These are phyloP conservation scores for Melanotaenia trifasciata DNA, from an alignment of 2,797 vertebrate species.

Conservation along the genomic window DNA sequence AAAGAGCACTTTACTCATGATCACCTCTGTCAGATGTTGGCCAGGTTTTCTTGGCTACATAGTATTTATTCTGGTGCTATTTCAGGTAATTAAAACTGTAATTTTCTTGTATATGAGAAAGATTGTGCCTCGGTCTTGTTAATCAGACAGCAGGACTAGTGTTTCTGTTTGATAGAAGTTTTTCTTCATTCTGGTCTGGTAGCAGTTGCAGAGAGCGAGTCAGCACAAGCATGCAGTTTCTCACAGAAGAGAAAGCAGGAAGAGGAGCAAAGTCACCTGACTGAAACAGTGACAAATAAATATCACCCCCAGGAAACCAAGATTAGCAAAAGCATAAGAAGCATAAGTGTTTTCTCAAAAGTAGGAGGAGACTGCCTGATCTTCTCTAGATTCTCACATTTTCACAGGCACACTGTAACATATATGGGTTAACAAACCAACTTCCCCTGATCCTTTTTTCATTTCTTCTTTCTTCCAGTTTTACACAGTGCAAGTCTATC, in stretches of 20 bases:
- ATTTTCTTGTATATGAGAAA: slow-evolving; percentile 11
- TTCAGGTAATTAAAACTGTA: background rate
- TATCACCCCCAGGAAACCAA: background rate
- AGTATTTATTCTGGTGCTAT: background rate
- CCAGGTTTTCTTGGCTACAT: background rate
- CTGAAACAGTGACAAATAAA: slow-evolving; percentile 20
- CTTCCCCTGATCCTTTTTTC: slow-evolving; percentile 57
- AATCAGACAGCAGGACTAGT: background rate
- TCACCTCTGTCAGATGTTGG: background rate
- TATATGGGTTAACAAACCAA: slow-evolving; percentile 49
- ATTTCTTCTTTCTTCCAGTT: slow-evolving; percentile 68
- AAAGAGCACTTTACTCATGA: background rate
- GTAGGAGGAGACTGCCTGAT: background rate
- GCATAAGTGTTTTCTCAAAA: slow-evolving; percentile 18
- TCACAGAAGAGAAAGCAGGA: slow-evolving; percentile 44
- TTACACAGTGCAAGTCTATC: slow-evolving; percentile 8
- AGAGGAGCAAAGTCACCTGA: slow-evolving; percentile 56
- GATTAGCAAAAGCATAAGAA: background rate
- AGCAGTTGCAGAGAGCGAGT: slow-evolving; percentile 33
- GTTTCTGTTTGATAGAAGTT: slow-evolving; percentile 14
- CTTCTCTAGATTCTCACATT: slow-evolving; percentile 35
- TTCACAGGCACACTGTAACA: slow-evolving; percentile 20
- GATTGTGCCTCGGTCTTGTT: slow-evolving; percentile 1
- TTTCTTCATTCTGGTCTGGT: slow-evolving; percentile 25
- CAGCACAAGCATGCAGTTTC: slow-evolving; percentile 32